Conservation (phyloP, 2,888 invertebrate species). For the Alloscopus bannaensis region DNA sequence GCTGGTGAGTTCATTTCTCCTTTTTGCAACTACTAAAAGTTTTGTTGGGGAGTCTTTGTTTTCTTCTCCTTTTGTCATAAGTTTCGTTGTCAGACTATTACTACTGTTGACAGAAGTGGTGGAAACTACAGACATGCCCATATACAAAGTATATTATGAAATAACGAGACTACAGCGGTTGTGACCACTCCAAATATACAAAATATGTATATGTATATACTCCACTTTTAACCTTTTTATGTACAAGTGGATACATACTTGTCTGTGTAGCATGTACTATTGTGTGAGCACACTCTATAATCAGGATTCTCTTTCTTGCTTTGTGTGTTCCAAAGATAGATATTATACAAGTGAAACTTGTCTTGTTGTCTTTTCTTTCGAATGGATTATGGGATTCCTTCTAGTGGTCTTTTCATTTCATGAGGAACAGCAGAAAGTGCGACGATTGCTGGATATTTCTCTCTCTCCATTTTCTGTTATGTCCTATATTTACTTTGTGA, state of each 20-base stretch:
- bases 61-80: slow-evolving; percentile 61
- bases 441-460: background rate
- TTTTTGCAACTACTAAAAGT: slow-evolving; percentile 34
- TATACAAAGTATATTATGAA: no score
- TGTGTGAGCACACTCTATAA: slow-evolving; percentile 17
- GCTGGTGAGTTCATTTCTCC: slow-evolving; percentile 62
- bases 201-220: background rate
- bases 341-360: slow-evolving; percentile 24
- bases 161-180: no score
- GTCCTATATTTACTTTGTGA: background rate
- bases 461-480: background rate
- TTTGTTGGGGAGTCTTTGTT: slow-evolving; percentile 49
- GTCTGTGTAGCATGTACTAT: background rate
- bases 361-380: slow-evolving; percentile 34
- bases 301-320: slow-evolving; percentile 13
- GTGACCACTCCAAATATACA: no score
- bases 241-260: background rate
- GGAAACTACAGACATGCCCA: background rate
- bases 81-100: slow-evolving; percentile 62
- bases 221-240: slow-evolving; percentile 31
- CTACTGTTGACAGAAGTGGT: slow-evolving; percentile 55
- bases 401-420: slow-evolving; percentile 32
- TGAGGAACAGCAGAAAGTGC: background rate
- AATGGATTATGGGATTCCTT: slow-evolving; percentile 50
- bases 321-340: slow-evolving; percentile 37